These are phyloP conservation scores for Chorisops tibialis DNA, from an alignment of 2,888 invertebrate genomes.

Conservation along the genomic window DNA sequence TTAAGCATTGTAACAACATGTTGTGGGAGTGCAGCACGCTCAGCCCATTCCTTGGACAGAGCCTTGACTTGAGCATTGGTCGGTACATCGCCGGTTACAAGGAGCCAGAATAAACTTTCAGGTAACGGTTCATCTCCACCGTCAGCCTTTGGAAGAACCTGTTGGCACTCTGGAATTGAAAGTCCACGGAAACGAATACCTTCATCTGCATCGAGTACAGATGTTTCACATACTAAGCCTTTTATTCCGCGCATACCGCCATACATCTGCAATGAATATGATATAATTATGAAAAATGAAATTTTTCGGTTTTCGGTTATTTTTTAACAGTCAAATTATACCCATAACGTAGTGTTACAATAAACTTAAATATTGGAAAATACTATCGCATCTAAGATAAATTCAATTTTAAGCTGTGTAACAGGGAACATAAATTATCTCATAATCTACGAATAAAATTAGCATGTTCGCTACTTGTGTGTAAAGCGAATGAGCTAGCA, in stretches of 20 bases:
- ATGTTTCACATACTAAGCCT: constrained; percentile 88
- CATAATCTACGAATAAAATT: too few relatives aligned
- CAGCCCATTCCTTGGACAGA: constrained; percentile 74
- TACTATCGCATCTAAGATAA: too few relatives aligned
- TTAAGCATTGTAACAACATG: constrained; percentile 81
- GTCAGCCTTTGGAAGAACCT: constrained; percentile 74
- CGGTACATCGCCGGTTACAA: constrained; percentile 86
- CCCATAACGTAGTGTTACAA: too few relatives aligned
- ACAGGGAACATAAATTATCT: too few relatives aligned
- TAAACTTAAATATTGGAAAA: too few relatives aligned
- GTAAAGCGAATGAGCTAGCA: too few relatives aligned
- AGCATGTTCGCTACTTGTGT: too few relatives aligned
- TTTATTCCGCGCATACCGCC: constrained; percentile 94
- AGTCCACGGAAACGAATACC: constrained; percentile 91
- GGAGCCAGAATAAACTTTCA: constrained; percentile 91
- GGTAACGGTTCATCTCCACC: constrained; percentile 83
- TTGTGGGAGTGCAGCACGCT: constrained; percentile 66
- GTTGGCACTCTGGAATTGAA: constrained; percentile 89
- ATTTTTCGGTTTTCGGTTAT: too few relatives aligned
- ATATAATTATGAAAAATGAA: too few relatives aligned
- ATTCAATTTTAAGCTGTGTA: too few relatives aligned
- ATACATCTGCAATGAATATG: constrained; percentile 59
- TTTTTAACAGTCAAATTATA: too few relatives aligned
- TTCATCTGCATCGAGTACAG: constrained; percentile 87
- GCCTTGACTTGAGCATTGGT: constrained; percentile 71